A percentile compares a stretch with the other conserved stretches of the same genome.
Conservation (phyloP, 1,140 invertebrate species). For the Drosophila paulistorum region DNA sequence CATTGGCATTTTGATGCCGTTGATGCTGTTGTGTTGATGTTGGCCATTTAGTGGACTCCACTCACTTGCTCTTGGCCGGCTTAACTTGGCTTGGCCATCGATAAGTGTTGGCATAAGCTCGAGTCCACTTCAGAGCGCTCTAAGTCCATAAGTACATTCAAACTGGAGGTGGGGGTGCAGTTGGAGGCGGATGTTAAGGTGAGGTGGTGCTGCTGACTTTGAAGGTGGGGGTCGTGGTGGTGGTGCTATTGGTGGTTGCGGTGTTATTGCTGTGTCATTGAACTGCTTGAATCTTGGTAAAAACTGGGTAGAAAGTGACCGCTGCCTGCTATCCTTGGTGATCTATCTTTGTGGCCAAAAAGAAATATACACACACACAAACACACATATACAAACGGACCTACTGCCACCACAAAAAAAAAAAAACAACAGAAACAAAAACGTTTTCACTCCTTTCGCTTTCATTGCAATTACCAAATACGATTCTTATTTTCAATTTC, state of each 20-base stretch:
- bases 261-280: slow-evolving; percentile 62
- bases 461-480: slow-evolving; percentile 81
- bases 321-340: slow-evolving; percentile 69
- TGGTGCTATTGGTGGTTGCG: background rate
- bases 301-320: slow-evolving; percentile 67
- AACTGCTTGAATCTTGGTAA: slow-evolving; percentile 41
- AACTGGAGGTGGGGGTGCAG: slow-evolving; percentile 3
- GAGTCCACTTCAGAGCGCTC: slow-evolving; percentile 50
- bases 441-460: slow-evolving; percentile 80
- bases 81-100: slow-evolving; percentile 45
- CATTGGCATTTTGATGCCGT: slow-evolving; percentile 72
- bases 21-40: slow-evolving; percentile 45
- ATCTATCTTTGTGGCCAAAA: slow-evolving; percentile 79
- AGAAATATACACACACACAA: slow-evolving; percentile 35
- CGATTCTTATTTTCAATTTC: slow-evolving; percentile 82
- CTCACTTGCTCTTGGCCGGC: slow-evolving; percentile 14
- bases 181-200: slow-evolving; percentile 28
- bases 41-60: slow-evolving; percentile 66
- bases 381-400: slow-evolving; percentile 15
- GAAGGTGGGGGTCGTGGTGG: background rate
- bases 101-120: slow-evolving; percentile 66
- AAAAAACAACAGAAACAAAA: slow-evolving; percentile 35
- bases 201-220: background rate
- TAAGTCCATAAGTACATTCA: slow-evolving; percentile 27
- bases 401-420: slow-evolving; percentile 30